phyloP scores from a whole-genome alignment of 2,797 vertebrate species.

The Anomalospiza imberbis region DNA sequence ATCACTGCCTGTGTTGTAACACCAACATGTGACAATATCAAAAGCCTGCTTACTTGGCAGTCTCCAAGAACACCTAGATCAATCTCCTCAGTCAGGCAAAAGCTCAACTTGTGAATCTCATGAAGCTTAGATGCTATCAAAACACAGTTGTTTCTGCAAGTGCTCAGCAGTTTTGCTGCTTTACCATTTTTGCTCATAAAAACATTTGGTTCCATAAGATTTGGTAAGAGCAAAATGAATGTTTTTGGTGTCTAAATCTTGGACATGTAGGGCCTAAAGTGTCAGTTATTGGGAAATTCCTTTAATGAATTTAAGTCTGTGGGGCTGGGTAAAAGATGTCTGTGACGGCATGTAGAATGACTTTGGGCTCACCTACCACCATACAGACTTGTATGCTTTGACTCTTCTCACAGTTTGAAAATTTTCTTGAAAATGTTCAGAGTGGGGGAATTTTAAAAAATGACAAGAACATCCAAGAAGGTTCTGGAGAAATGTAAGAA shows the following conservation, averaged over 20 bases:
- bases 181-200: background rate
- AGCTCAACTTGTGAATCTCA: background rate
- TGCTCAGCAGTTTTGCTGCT: background rate
- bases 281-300: background rate
- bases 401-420: background rate
- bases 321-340: background rate
- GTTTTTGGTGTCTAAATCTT: background rate
- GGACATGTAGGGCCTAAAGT: background rate
- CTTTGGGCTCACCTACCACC: background rate
- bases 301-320: background rate
- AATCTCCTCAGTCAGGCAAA: background rate
- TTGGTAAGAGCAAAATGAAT: background rate
- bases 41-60: background rate
- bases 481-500: background rate
- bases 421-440: background rate
- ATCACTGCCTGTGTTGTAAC: background rate
- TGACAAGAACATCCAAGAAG: background rate
- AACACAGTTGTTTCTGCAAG: background rate
- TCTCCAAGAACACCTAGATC: background rate
- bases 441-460: background rate
- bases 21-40: background rate
- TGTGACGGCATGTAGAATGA: background rate
- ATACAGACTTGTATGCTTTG: background rate
- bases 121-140: background rate
- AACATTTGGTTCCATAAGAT: background rate